phyloP scores from a whole-genome alignment of 1,140 invertebrate genomes.

The Micrasema minimum region DNA sequence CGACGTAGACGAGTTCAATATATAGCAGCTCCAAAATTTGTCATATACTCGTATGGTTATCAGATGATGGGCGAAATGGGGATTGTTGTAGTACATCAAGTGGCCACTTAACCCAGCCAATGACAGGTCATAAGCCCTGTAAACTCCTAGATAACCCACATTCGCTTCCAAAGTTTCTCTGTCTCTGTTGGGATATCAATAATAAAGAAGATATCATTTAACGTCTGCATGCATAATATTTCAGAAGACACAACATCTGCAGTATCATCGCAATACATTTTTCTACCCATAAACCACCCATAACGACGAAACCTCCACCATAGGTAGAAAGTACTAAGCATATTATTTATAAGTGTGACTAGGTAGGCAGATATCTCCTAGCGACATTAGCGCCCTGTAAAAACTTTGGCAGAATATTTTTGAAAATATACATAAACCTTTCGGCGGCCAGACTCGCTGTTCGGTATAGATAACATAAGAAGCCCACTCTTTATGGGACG shows the following conservation, averaged over 20 bases:
- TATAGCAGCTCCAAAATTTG: too few relatives aligned
- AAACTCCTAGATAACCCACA: too few relatives aligned
- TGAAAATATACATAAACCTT: constrained; percentile 49
- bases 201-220: neutral
- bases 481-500: neutral
- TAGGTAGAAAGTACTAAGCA: neutral
- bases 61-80: too few relatives aligned
- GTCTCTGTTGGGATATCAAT: too few relatives aligned
- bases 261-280: constrained; percentile 31
- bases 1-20: too few relatives aligned
- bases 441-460: constrained; percentile 32
- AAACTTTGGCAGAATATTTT: constrained; percentile 42
- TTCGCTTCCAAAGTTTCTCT: too few relatives aligned
- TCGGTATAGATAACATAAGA: constrained; percentile 39
- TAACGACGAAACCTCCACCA: constrained; percentile 17
- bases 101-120: too few relatives aligned
- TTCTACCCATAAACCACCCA: constrained; percentile 14
- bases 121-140: too few relatives aligned
- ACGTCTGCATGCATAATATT: neutral
- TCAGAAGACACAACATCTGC: neutral
- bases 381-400: constrained; percentile 38
- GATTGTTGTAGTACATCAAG: too few relatives aligned
- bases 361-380: neutral
- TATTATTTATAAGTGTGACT: neutral
- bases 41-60: too few relatives aligned